Evolutionary conservation across 2,797 vertebrate species (phyloP), one percentile per base, ranked within the genome.

Genomic region (Cynodonichthys magdalenae): DNA sequence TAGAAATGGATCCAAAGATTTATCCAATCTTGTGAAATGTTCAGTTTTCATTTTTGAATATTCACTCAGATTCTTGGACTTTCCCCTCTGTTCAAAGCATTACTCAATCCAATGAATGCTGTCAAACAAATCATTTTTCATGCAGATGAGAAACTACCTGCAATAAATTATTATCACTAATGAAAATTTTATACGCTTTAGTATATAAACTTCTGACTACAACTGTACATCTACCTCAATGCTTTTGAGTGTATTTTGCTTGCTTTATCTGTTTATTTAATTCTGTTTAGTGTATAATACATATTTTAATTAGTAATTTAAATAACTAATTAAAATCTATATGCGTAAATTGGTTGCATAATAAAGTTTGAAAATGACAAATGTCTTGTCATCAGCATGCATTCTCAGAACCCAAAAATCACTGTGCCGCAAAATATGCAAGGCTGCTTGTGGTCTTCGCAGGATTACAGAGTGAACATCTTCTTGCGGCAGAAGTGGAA

Each of bases 391-490:
- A 8, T 60, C 60, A 59, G 69, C 59, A 69, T 75, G 66, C 61
- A 57, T 72, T 59, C 60, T 76, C 61, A 66, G 44, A 53, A 65
- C 36, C 44, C 27, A 28, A 53, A 45, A 56, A 63, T 62, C 42
- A 15, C 51, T 52, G 60, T 10, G 20, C 54, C n/a, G 28, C 66
- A 75, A 85, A 87, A 82, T 79, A 81, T 86, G 69, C 65, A 86
- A 87, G 80, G 75, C 71, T 1, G 19, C 70, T 66, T 85, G 75
- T 87, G 82, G 15, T 85, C 71, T 95, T 92, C 74, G 28, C 95
- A 99, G 97, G 97, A 99, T 92, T 99, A 99, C 92, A 93, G 97
- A 90, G 96, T 99, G 91, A 99, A 99, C 87, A 99, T 99, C 93
- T 99, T 99, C 94, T 93, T 99, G 91, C 94, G 97, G 77, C 97